A percentile compares a stretch with the other conserved stretches of the same genome.
Evolutionary conservation across 2,888 invertebrate species (phyloP).

Genomic region (Sarcophaga rosellei): DNA sequence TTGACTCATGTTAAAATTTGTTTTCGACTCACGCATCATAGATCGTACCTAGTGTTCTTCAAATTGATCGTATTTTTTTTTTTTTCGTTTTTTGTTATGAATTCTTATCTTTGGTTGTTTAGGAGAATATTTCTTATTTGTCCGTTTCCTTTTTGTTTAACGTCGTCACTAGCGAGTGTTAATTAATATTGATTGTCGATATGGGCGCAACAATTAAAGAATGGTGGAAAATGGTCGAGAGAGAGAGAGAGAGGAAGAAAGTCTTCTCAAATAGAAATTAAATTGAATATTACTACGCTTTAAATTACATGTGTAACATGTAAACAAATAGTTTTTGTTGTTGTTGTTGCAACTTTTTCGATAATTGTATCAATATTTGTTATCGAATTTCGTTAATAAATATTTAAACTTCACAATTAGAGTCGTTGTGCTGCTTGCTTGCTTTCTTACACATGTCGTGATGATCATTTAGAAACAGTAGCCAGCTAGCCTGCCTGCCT

Average conservation of each 20-base stretch:
- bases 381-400: conserved; percentile 9
- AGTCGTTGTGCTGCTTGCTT: background rate
- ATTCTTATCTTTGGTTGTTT: background rate
- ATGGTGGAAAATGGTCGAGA: too few species aligned
- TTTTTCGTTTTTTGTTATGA: background rate
- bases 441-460: background rate
- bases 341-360: conserved; percentile 11
- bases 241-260: background rate
- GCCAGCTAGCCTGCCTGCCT: too few species aligned
- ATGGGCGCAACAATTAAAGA: conserved; percentile 23
- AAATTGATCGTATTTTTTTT: background rate
- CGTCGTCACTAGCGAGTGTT: background rate
- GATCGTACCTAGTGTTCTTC: background rate
- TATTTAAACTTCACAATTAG: conserved; percentile 1
- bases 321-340: conserved; percentile 50
- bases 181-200: conserved; percentile 62
- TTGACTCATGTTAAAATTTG: conserved; percentile 48
- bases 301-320: conserved; percentile 57
- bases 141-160: background rate
- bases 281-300: background rate
- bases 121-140: background rate
- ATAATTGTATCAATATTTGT: background rate
- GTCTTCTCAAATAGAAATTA: background rate
- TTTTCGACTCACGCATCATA: conserved; percentile 16
- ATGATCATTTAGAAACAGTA: too few species aligned